Conservation (phyloP, 2,888 invertebrate genomes). For the Allygus modestus region DNA sequence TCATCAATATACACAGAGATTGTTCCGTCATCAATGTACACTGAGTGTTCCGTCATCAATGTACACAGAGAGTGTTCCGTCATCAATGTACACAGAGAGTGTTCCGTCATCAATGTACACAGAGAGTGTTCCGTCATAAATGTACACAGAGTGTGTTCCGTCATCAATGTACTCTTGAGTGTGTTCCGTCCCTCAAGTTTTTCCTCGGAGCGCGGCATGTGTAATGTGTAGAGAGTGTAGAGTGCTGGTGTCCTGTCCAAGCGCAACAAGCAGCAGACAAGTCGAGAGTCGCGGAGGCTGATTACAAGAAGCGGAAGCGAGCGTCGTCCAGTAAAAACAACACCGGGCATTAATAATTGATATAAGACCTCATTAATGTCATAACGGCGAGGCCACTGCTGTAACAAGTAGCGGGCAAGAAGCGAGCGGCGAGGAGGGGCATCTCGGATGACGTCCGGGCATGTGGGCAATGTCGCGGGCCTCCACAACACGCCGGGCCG, state of each 20-base stretch:
- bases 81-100: too few species aligned
- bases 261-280: background rate
- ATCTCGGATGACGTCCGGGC: too few species aligned
- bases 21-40: too few species aligned
- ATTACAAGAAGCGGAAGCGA: constrained; percentile 29
- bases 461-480: too few species aligned
- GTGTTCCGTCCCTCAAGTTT: background rate
- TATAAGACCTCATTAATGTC: constrained; percentile 44
- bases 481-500: too few species aligned
- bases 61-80: too few species aligned
- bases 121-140: too few species aligned
- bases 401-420: background rate
- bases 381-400: background rate
- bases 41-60: too few species aligned
- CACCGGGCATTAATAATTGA: constrained; percentile 49
- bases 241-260: too few species aligned
- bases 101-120: too few species aligned
- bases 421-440: background rate
- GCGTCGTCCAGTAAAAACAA: constrained; percentile 31
- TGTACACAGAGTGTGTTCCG: too few species aligned
- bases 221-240: background rate
- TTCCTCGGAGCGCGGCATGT: background rate
- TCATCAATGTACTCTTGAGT: background rate
- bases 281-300: constrained; percentile 15
- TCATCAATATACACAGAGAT: too few species aligned